Evolutionary conservation across 1,140 invertebrate genomes (phyloP), one percentile per base, ranked within the genome.

Genomic region (Camponotus pennsylvanicus): DNA sequence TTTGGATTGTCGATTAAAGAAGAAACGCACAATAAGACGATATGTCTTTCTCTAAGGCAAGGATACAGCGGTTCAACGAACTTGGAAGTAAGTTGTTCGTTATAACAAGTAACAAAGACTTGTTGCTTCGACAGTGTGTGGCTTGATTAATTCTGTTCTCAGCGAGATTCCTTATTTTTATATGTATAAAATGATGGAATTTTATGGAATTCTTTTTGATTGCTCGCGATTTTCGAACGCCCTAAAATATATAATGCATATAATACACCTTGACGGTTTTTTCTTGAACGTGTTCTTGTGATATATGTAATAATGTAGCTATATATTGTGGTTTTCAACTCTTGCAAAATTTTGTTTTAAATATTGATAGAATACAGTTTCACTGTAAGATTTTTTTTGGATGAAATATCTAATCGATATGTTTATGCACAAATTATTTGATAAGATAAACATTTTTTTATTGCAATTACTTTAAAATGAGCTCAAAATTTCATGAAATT

Each of bases 31-130:
- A 15, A 18, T n/a, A 32, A 52, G 18, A 2, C 55, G 13, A 61
- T 57, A 95, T 95, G 94, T 95, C 95, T 8, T 95, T 95, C 76
- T 94, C 95, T 0, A 95, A 95, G 71, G 95, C 95, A 0, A 94
- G 91, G 86, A 94, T 95, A 69, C 94, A 95, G 82, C 92, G 95
- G 6, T 95, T 95, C 84, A 95, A 95, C 88, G 95, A 95, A 71
- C 82, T 91, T 45, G 86, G 88, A 49, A 95, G 95, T 95, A 87
- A 95, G 94, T 95, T 75, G 5, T 21, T 21, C 21, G 21, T n/a
- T 13, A 9, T 42, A 55, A n/a, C 21, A 2, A 21, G 18, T 15
- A 37, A 15, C 9, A 11, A 13, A 2, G 27, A 45, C 3, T 7
- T 82, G 52, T 40, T 45, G 49, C 52, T 21, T n/a, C 21, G 9